phyloP scores from a whole-genome alignment of 2,113 vertebrate genomes.

The Scopus umbretta region DNA sequence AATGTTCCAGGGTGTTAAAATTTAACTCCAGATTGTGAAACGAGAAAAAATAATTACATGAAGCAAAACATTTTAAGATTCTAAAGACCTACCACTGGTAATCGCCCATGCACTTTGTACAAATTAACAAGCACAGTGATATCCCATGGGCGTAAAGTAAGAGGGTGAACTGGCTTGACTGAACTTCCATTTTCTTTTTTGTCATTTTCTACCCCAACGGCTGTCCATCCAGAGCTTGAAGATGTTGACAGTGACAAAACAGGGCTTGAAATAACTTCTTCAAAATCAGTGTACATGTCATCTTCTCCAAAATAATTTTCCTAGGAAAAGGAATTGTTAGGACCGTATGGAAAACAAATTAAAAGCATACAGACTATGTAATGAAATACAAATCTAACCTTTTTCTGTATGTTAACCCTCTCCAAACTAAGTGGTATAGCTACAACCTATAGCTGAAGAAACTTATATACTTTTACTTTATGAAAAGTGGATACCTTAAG shows the following conservation, averaged over 20 bases:
- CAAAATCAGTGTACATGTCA: constrained; percentile 98
- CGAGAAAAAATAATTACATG: accelerated
- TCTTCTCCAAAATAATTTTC: constrained; percentile 99
- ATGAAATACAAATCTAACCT: background rate
- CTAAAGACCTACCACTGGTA: constrained; percentile 84
- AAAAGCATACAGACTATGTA: background rate
- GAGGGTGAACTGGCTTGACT: constrained; percentile 77
- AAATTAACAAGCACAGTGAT: constrained; percentile 96
- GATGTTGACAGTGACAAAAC: constrained; percentile 89
- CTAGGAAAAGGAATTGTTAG: constrained; percentile 58
- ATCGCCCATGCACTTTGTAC: constrained; percentile 91
- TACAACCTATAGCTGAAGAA: background rate
- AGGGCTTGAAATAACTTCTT: constrained; percentile 88
- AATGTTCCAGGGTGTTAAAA: background rate
- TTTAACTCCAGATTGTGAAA: background rate
- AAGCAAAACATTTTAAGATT: background rate
- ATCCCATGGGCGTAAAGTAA: constrained; percentile 92
- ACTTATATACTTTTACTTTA: background rate
- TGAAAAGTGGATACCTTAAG: background rate
- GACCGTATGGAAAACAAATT: background rate
- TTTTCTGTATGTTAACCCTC: background rate
- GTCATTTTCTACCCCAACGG: constrained; percentile 84
- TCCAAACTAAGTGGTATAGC: background rate
- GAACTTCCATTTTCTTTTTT: constrained; percentile 74
- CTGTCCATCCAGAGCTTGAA: constrained; percentile 91